A percentile compares a stretch with the other conserved stretches of the same genome.
These are phyloP conservation scores for Daphoenositta chrysoptera DNA, from an alignment of 2,113 vertebrate species.

Conservation along the genomic window DNA sequence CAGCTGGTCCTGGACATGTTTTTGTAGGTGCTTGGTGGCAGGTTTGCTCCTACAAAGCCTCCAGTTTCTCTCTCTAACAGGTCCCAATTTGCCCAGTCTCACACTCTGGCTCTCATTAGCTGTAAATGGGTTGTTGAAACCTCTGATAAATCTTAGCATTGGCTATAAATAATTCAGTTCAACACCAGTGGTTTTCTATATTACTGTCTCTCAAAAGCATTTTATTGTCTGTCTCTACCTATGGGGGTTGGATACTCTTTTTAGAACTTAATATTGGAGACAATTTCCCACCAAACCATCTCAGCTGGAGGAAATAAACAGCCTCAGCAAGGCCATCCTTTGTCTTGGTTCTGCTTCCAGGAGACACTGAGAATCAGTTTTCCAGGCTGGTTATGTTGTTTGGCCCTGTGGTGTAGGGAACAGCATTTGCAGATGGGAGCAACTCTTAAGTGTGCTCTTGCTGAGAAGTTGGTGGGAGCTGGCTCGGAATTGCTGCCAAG, in stretches of 20 bases:
- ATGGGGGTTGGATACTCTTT: not conserved
- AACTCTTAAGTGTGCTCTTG: not conserved
- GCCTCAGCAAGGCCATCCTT: not conserved
- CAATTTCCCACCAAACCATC: not conserved
- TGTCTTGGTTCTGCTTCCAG: not conserved
- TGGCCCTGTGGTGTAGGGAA: not conserved
- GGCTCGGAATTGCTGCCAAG: accelerated
- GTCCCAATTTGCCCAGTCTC: not conserved
- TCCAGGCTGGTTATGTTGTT: not conserved
- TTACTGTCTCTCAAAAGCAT: not conserved
- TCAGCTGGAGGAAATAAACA: not conserved
- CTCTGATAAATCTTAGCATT: not conserved
- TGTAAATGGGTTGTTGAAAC: not conserved
- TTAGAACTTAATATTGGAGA: not conserved
- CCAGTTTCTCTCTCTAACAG: not conserved
- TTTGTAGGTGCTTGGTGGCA: not conserved
- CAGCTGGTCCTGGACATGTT: not conserved
- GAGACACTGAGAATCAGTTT: not conserved
- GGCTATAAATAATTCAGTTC: slow-evolving; percentile 17
- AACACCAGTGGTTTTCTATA: not conserved
- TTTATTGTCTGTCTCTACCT: slow-evolving; percentile 15
- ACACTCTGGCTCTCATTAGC: not conserved
- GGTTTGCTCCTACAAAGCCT: not conserved
- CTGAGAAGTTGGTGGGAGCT: not conserved
- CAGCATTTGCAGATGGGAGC: not conserved